Evolutionary conservation across 2,113 vertebrate species (phyloP), one percentile per base, ranked within the genome.

Genomic region (Microcebus murinus): DNA sequence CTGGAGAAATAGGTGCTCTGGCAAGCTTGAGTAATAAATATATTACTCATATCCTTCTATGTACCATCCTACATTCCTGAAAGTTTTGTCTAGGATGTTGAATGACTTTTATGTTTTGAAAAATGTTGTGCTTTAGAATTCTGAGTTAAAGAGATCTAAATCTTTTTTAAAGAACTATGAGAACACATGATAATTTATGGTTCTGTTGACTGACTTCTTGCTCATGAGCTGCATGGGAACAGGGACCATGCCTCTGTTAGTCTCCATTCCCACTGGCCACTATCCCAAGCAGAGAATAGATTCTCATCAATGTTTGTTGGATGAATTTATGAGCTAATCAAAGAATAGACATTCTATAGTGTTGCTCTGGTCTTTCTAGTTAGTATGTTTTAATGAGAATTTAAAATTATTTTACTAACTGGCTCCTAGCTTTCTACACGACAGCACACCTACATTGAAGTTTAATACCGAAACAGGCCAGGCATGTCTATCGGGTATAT

Each of bases 341-440:
- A 23, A 63, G 13, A 68, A 88, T 31, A 61, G 21, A 67, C 76
- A 55, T 87, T 87, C 8, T 76, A 39, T 18, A 48, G 1, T 50
- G 17, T 36, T 84, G 13, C 17, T 84, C 21, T 42, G 36, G 14
- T 90, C 29, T 88, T 85, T 29, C 4, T 57, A 74, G 39, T 70
- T 29, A 80, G 39, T 74, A 36, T 39, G 36, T 61, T 79, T 36
- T 61, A 34, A 4, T 87, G 87, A 90, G 25, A 97, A 87, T 77
- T 76, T 87, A 93, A 55, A 20, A 71, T 21, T 94, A 94, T 96
- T 93, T 76, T 83, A 12, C 50, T 95, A 91, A 96, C 11, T 8
- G 0, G 3, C 11, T 61, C 3, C 5, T 94, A 87, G 23, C 5
- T 14, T 57, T 48, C 45, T 93, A 42, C 3, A 48, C 8, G 71